Evolutionary conservation across 2,888 invertebrate species (phyloP).

Genomic region (Linnaemya tessellans): DNA sequence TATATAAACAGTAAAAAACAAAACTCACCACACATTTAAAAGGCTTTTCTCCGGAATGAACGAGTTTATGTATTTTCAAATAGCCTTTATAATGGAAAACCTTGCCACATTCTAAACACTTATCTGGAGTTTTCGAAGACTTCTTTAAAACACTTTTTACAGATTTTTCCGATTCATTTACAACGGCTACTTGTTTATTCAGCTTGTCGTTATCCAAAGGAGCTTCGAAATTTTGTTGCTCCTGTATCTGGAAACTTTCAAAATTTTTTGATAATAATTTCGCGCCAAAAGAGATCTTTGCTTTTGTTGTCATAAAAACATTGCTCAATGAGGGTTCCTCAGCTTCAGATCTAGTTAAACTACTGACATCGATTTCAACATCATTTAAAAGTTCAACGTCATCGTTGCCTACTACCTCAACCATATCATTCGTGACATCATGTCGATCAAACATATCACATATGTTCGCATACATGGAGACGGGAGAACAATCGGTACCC

Average conservation of each 20-base stretch:
- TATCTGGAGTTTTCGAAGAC: conserved; percentile 75
- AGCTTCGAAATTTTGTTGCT: conserved; percentile 8
- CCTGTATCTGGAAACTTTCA: conserved; percentile 11
- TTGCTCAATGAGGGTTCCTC: conserved; percentile 76
- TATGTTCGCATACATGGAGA: conserved; percentile 76
- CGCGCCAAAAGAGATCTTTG: conserved; percentile 44
- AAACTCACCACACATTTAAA: conserved; percentile 77
- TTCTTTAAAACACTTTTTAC: conserved; percentile 35
- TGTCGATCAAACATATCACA: conserved; percentile 78
- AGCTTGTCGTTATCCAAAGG: neutral
- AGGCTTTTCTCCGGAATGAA: conserved; percentile 78
- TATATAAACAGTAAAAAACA: neutral
- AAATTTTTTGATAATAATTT: conserved; percentile 20
- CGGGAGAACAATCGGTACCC: conserved; percentile 59
- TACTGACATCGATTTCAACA: conserved; percentile 78
- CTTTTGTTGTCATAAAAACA: conserved; percentile 66
- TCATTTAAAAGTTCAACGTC: conserved; percentile 76
- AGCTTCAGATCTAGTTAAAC: conserved; percentile 77
- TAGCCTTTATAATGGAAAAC: conserved; percentile 77
- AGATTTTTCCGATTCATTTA: neutral
- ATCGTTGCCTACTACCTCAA: conserved; percentile 72
- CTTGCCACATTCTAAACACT: conserved; percentile 78
- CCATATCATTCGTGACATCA: conserved; percentile 76
- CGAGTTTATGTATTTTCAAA: conserved; percentile 77
- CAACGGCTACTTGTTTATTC: neutral